phyloP scores from a whole-genome alignment of 2,888 invertebrate genomes.

The Encarsia formosa region DNA sequence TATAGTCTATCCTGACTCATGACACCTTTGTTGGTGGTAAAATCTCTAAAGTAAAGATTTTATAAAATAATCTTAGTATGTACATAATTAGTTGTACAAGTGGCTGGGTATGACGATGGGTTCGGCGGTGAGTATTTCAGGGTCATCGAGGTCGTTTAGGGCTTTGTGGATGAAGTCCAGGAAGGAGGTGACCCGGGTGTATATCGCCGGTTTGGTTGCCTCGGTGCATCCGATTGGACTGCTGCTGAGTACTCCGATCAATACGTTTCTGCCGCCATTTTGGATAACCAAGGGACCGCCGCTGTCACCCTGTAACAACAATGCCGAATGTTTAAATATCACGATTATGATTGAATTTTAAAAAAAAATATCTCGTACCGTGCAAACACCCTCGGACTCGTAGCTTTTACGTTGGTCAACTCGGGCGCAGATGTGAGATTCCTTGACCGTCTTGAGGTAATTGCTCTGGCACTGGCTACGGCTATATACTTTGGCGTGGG shows the following conservation, averaged over 20 bases:
- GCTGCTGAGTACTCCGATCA: conserved; percentile 2
- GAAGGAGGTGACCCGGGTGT: conserved; percentile 3
- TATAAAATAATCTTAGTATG: too few relatives aligned
- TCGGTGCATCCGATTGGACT: neutral
- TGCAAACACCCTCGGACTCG: conserved; percentile 13
- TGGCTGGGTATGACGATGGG: too few relatives aligned
- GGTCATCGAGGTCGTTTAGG: too few relatives aligned
- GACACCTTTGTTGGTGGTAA: too few relatives aligned
- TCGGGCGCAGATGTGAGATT: neutral
- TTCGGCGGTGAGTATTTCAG: too few relatives aligned
- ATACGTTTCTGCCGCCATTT: neutral
- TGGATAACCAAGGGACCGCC: conserved; percentile 10
- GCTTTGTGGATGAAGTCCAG: conserved; percentile 7
- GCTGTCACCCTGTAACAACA: conserved; percentile 16
- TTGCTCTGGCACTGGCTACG: neutral
- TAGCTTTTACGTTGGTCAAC: neutral
- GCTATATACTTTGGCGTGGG: neutral
- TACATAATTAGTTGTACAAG: too few relatives aligned
- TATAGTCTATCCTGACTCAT: too few relatives aligned
- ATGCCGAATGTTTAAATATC: too few relatives aligned
- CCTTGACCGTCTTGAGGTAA: neutral
- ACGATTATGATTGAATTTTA: too few relatives aligned
- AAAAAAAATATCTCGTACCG: too few relatives aligned
- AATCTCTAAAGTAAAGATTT: too few relatives aligned
- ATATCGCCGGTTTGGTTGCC: neutral